These are phyloP conservation scores for Drosophila pandora DNA, from an alignment of 1,140 invertebrate genomes.

Conservation along the genomic window DNA sequence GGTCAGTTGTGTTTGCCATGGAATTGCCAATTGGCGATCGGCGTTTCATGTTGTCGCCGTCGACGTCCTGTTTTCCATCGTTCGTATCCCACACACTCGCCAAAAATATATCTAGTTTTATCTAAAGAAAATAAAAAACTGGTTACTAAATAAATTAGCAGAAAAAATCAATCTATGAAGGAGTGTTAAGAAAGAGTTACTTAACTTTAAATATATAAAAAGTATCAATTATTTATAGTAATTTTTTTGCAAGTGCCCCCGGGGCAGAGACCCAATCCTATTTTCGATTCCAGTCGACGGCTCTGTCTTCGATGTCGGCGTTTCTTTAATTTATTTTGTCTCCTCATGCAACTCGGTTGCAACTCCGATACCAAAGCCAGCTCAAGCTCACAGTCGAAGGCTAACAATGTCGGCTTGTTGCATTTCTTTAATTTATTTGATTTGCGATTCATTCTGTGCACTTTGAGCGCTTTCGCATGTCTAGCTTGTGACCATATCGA, in stretches of 20 bases:
- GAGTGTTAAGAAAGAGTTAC: background rate
- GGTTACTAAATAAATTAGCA: no score
- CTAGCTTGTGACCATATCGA: conserved; percentile 9
- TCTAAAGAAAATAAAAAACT: background rate
- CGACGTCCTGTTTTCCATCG: conserved; percentile 21
- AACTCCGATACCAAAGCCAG: conserved; percentile 11
- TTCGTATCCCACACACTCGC: background rate
- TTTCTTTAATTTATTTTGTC: conserved; percentile 69
- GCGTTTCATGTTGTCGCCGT: conserved; percentile 25
- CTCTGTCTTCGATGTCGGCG: conserved; percentile 43
- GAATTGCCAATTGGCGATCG: conserved; percentile 18
- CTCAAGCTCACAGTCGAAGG: conserved; percentile 35
- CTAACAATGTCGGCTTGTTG: conserved; percentile 49
- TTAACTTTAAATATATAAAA: background rate
- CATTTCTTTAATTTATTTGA: conserved; percentile 73
- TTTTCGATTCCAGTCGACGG: conserved; percentile 12
- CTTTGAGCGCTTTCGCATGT: conserved; percentile 22
- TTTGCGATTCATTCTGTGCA: conserved; percentile 45
- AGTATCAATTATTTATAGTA: background rate
- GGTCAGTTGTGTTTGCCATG: conserved; percentile 31
- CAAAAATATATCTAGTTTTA: background rate
- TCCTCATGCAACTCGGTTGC: conserved; percentile 57
- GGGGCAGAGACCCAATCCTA: conserved; percentile 1
- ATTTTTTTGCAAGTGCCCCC: conserved; percentile 22
- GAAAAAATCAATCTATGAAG: background rate